phyloP scores from a whole-genome alignment of 2,797 vertebrate species.

The Phalloptychus januarius region DNA sequence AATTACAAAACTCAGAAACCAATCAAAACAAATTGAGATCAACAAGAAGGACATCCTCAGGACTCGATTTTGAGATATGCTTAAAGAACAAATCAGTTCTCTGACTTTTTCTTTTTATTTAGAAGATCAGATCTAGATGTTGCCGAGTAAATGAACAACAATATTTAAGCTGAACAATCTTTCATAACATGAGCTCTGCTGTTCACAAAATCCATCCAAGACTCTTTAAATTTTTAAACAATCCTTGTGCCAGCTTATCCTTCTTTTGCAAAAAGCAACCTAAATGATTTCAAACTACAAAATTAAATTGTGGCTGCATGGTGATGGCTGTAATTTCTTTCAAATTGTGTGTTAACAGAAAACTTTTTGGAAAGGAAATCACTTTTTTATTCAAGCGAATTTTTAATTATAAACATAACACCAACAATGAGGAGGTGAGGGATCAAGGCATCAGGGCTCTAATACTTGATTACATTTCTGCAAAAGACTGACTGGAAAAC shows the following conservation, averaged over 20 bases:
- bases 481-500: slow-evolving; percentile 78
- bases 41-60: background rate
- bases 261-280: background rate
- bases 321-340: background rate
- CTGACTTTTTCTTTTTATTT: slow-evolving; percentile 2
- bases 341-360: background rate
- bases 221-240: background rate
- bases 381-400: background rate
- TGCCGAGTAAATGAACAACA: background rate
- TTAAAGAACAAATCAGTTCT: background rate
- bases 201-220: background rate
- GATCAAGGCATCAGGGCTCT: background rate
- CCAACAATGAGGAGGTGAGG: background rate
- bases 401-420: slow-evolving; percentile 6
- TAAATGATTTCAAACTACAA: background rate
- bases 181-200: background rate
- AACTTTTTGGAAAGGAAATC: background rate
- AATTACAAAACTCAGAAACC: background rate
- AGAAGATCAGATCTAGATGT: background rate
- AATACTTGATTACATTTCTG: slow-evolving; percentile 74
- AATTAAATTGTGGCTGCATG: background rate
- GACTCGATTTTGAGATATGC: background rate
- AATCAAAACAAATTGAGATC: background rate
- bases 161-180: background rate
- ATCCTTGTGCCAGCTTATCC: background rate